Percentiles rank a stretch among this genome's conserved stretches.
phyloP scores from a whole-genome alignment of 2,113 vertebrate species.

The Chrysemys picta region DNA sequence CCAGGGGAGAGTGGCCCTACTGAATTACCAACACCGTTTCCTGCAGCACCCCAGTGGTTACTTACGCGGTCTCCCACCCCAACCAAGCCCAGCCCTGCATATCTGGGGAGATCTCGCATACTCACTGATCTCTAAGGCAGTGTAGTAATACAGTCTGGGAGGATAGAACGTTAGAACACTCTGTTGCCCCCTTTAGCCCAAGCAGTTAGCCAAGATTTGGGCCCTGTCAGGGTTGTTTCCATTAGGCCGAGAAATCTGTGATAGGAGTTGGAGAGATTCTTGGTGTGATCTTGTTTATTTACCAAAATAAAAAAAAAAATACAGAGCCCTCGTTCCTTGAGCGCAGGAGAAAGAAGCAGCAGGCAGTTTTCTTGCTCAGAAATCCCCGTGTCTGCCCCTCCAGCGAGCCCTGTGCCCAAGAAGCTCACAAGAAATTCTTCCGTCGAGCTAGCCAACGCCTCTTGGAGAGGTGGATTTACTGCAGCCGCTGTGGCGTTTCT shows the following conservation, averaged over 20 bases:
- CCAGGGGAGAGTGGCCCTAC: too few relatives aligned
- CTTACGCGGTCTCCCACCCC: not conserved
- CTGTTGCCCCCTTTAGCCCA: not conserved
- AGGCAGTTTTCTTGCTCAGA: not conserved
- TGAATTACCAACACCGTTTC: not conserved
- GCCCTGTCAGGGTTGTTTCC: not conserved
- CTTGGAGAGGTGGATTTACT: not conserved
- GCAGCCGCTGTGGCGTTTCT: not conserved
- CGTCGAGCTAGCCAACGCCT: too few relatives aligned
- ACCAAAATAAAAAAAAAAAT: too few relatives aligned
- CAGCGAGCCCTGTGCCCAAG: not conserved
- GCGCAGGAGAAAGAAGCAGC: not conserved
- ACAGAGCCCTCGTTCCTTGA: not conserved
- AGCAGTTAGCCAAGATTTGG: not conserved
- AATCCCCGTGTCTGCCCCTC: not conserved
- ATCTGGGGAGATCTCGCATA: not conserved
- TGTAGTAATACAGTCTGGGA: too few relatives aligned
- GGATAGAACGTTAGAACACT: too few relatives aligned
- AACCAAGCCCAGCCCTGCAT: not conserved
- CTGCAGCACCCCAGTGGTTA: not conserved
- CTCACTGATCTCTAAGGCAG: not conserved
- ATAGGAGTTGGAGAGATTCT: too few relatives aligned
- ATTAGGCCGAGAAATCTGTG: not conserved
- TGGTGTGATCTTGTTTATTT: too few relatives aligned
- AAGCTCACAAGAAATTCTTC: not conserved